Evolutionary conservation across 2,113 vertebrate genomes (phyloP).

Genomic region (Vulpes ferrilata): DNA sequence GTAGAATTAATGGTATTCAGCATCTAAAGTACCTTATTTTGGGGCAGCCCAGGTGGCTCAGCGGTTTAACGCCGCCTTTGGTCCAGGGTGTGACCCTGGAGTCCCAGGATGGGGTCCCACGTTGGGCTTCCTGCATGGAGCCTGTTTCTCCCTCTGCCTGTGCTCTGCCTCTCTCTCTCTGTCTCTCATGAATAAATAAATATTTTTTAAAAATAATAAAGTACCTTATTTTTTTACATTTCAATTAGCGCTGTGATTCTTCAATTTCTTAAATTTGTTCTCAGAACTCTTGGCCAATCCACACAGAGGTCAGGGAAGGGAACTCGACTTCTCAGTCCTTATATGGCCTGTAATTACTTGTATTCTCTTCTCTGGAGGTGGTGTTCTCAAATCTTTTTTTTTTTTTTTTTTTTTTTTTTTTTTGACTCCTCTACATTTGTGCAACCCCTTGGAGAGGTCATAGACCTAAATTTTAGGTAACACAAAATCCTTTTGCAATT

Average conservation of each 20-base stretch:
- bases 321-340: background rate
- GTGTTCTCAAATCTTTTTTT: background rate
- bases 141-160: no score
- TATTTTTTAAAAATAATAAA: background rate
- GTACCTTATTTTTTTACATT: background rate
- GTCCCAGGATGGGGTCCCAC: no score
- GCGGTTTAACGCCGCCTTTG: no score
- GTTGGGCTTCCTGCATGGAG: no score
- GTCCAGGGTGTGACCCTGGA: no score
- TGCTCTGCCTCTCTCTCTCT: no score
- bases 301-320: background rate
- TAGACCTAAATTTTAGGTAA: slow-evolving; percentile 1
- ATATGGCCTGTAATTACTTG: background rate
- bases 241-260: background rate
- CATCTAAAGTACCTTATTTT: background rate
- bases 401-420: no score
- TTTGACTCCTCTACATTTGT: background rate
- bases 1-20: background rate
- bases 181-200: no score
- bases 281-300: slow-evolving; percentile 61
- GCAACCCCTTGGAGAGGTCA: background rate
- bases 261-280: slow-evolving; percentile 33
- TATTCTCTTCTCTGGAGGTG: background rate
- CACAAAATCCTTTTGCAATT: background rate
- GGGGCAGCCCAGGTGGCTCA: no score